Evolutionary conservation across 2,797 vertebrate genomes (phyloP), one percentile per base, ranked within the genome.

Genomic region (Tragopan temminckii): DNA sequence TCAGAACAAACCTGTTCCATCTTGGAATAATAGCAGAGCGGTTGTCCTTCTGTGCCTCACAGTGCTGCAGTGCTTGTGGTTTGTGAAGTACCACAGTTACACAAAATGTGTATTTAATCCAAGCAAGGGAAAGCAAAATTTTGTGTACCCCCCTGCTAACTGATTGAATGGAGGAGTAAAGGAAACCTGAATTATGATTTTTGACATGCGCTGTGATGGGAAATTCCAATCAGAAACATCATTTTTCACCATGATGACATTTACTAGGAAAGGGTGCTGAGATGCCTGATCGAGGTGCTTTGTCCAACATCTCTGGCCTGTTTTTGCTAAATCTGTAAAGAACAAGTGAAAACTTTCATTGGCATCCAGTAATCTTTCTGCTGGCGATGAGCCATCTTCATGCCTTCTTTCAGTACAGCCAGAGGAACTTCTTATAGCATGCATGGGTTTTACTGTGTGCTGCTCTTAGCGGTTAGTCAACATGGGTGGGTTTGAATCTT

Each of bases 361-460:
- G 63, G 21, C 35, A 20, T 31, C 13, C 35, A 8, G 9, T 50
- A 19, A 38, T 69, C 21, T 64, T 53, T 48, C 16, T 53, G 46
- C 27, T 67, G 13, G 5, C 15, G 17, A 36, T 61, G 9, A 36
- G 6, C 6, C 6, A 0, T 35, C 36, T 40, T 40, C 50, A 24
- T 31, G 25, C 35, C 19, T 3, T 66, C 45, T 55, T 45, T 23
- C 9, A n/a, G 13, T 3, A 7, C 0, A 2, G 9, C 35, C 5
- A 3, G 29, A 24, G n/a, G n/a, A 89, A 25, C 40, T 20, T 61
- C 12, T 57, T 0, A 1, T 14, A 35, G 29, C 18, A 3, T 0
- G 3, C 8, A 0, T 16, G 38, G 45, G 6, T 69, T 81, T 88
- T 50, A 45, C 33, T 25, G 1, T 16, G 1, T 0, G 1, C 62